These are phyloP conservation scores for Diorhabda carinulata DNA, from an alignment of 1,140 invertebrate genomes.

Conservation along the genomic window DNA sequence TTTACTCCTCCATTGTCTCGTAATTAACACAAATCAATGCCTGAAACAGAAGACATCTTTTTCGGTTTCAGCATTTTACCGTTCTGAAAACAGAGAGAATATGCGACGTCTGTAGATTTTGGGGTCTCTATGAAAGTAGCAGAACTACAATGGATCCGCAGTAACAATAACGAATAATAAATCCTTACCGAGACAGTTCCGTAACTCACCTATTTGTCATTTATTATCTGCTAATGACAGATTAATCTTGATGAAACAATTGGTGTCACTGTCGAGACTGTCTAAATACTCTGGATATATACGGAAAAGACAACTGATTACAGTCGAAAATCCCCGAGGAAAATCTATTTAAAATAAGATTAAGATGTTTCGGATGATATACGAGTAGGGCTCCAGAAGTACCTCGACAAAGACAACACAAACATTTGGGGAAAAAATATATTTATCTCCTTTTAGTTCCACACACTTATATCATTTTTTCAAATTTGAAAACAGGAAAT, in stretches of 20 bases:
- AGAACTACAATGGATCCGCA: conserved; percentile 13
- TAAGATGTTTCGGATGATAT: no score
- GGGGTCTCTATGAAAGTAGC: background rate
- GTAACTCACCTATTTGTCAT: conserved; percentile 25
- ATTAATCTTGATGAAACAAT: conserved; percentile 32
- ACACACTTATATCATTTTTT: no score
- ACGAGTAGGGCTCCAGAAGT: no score
- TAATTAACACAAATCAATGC: background rate
- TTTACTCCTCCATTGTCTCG: no score
- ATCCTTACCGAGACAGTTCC: conserved; percentile 19
- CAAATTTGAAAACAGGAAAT: no score
- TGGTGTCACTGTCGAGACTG: conserved; percentile 5
- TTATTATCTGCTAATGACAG: conserved; percentile 30
- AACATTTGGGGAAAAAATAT: no score
- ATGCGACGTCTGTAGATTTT: conserved; percentile 5
- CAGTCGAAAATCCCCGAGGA: background rate
- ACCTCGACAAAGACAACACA: no score
- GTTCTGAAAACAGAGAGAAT: background rate
- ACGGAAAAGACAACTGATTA: conserved; percentile 11
- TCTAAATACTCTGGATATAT: conserved; percentile 1
- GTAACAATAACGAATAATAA: conserved; percentile 27
- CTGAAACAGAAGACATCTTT: background rate
- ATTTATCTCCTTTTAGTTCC: no score
- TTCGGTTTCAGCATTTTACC: background rate
- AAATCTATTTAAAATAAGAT: no score